Conservation (phyloP, 2,797 vertebrate genomes). For the Sciurus vulgaris region DNA sequence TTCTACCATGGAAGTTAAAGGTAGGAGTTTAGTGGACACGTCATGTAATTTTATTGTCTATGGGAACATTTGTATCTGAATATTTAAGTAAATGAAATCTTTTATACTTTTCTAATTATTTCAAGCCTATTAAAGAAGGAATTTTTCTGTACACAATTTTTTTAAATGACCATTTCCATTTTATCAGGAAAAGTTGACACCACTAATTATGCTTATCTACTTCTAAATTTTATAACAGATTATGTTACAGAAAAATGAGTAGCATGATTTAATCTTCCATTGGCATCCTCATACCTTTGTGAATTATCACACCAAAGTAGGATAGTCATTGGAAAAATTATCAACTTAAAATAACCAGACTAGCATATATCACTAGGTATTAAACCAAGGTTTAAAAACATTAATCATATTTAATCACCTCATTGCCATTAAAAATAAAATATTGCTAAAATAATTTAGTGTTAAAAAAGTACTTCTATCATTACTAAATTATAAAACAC, state of each 20-base stretch:
- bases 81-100: background rate
- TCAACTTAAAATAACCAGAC: background rate
- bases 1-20: accelerated
- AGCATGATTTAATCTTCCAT: background rate
- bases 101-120: background rate
- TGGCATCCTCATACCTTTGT: background rate
- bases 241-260: background rate
- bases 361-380: background rate
- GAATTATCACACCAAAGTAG: background rate
- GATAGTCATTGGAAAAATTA: background rate
- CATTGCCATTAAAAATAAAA: background rate
- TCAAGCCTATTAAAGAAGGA: background rate
- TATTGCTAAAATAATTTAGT: background rate
- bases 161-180: background rate
- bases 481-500: background rate
- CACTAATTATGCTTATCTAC: background rate
- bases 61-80: background rate
- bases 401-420: background rate
- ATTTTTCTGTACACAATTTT: background rate
- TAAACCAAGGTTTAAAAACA: background rate
- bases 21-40: accelerated
- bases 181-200: background rate
- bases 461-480: background rate
- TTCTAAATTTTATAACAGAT: background rate
- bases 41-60: background rate